Percentiles rank a stretch among this genome's conserved stretches.
phyloP scores from a whole-genome alignment of 2,113 vertebrate species.

The Phylloscopus whistleri region DNA sequence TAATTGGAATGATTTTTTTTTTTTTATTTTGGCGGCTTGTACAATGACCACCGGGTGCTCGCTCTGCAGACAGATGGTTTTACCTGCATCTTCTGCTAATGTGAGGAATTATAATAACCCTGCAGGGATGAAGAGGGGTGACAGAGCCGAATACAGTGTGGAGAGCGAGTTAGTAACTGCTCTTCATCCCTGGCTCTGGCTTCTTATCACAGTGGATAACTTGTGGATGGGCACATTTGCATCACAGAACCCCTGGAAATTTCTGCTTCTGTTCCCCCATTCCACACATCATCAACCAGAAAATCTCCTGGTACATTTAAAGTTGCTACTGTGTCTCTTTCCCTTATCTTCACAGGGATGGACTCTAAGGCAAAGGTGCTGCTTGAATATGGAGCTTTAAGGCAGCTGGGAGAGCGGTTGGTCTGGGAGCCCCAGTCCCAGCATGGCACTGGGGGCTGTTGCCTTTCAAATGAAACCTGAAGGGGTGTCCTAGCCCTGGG shows the following conservation, averaged over 20 bases:
- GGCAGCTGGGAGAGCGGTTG: background rate
- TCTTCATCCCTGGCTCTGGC: background rate
- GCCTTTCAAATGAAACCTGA: background rate
- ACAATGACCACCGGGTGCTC: background rate
- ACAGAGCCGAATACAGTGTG: background rate
- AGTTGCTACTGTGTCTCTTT: background rate
- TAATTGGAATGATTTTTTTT: constrained; percentile 26
- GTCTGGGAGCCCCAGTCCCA: background rate
- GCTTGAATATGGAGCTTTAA: background rate
- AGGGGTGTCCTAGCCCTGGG: background rate
- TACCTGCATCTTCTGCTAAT: constrained; percentile 26
- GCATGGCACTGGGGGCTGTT: fast-evolving
- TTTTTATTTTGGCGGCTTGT: background rate
- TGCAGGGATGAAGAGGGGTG: background rate
- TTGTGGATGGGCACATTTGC: background rate
- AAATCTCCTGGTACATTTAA: background rate
- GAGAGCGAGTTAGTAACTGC: background rate
- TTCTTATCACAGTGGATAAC: background rate
- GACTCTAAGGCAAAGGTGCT: background rate
- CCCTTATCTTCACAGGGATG: background rate
- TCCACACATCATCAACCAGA: background rate
- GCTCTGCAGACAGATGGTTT: background rate
- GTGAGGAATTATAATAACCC: constrained; percentile 9
- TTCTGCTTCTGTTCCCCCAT: background rate
- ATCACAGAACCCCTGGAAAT: background rate